These are phyloP conservation scores for Theocolax elegans DNA, from an alignment of 1,140 invertebrate species.

Conservation along the genomic window DNA sequence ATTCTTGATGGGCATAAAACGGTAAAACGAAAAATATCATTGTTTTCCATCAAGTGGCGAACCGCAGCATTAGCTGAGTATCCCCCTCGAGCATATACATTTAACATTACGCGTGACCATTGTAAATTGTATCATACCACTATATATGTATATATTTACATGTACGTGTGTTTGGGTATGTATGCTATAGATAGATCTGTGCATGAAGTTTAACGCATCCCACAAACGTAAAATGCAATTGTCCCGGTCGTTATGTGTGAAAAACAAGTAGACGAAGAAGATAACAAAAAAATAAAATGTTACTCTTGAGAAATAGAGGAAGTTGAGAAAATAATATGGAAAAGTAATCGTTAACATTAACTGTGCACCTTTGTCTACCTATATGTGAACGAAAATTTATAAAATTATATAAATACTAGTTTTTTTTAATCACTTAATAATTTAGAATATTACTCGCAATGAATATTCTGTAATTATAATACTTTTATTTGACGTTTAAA, in stretches of 20 bases:
- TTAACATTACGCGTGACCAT: conserved; percentile 46
- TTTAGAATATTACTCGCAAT: no score
- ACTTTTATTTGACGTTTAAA: no score
- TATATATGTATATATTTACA: no score
- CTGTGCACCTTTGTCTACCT: no score
- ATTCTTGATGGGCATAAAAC: conserved; percentile 41
- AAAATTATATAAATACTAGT: no score
- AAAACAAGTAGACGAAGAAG: conserved; percentile 15
- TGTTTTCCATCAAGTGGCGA: conserved; percentile 59
- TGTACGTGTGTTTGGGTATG: no score
- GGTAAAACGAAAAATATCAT: conserved; percentile 51
- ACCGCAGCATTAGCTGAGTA: conserved; percentile 53
- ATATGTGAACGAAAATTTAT: no score
- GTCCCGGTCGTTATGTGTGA: conserved; percentile 47
- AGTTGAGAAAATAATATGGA: conserved; percentile 6
- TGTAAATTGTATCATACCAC: conserved; percentile 61
- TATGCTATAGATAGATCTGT: conserved; percentile 33
- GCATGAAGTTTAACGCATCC: conserved; percentile 48
- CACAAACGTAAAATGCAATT: conserved; percentile 56
- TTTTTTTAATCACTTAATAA: no score
- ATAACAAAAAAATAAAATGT: conserved; percentile 11
- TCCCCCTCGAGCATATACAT: conserved; percentile 37
- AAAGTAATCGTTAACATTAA: no score
- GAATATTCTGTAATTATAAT: no score
- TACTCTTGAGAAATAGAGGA: conserved; percentile 29